A percentile compares a stretch with the other conserved stretches of the same genome.
These are phyloP conservation scores for Apocheima hispidaria DNA, from an alignment of 2,888 invertebrate genomes.

Conservation along the genomic window DNA sequence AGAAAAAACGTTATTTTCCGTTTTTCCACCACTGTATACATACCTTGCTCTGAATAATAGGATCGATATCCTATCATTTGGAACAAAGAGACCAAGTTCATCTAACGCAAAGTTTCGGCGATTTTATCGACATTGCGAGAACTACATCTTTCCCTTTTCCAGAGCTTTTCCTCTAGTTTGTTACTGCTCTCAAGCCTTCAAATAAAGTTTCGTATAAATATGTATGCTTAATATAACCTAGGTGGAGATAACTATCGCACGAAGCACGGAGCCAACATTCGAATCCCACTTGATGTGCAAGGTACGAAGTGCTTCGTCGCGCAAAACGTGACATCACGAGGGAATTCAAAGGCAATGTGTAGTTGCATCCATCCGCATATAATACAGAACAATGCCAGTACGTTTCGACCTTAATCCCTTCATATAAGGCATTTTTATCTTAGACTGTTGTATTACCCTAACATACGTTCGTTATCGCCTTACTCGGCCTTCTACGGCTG, in stretches of 20 bases:
- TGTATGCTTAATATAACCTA: slow-evolving; percentile 35
- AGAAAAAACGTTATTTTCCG: too few species aligned
- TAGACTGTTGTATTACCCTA: slow-evolving; percentile 5
- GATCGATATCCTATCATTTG: slow-evolving; percentile 5
- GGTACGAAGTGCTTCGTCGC: slow-evolving; percentile 46
- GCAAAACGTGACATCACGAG: slow-evolving; percentile 47
- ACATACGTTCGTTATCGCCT: slow-evolving; percentile 21
- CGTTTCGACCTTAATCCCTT: slow-evolving; percentile 26
- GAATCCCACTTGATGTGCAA: slow-evolving; percentile 46
- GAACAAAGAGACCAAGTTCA: slow-evolving; percentile 22
- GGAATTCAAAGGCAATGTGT: slow-evolving; percentile 38
- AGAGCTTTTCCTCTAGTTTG: neutral
- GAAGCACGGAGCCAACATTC: slow-evolving; percentile 32
- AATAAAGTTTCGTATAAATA: slow-evolving; percentile 29
- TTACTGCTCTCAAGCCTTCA: neutral
- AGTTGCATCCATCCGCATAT: slow-evolving; percentile 27
- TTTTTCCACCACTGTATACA: neutral
- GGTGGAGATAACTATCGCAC: slow-evolving; percentile 30
- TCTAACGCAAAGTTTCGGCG: slow-evolving; percentile 17
- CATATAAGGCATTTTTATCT: slow-evolving; percentile 6
- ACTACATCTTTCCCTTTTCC: slow-evolving; percentile 4
- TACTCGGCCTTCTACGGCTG: slow-evolving; percentile 26
- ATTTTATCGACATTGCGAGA: slow-evolving; percentile 15
- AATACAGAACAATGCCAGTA: slow-evolving; percentile 15
- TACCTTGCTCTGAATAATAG: too few species aligned